phyloP scores from a whole-genome alignment of 2,113 vertebrate genomes.

The Lanius collurio region DNA sequence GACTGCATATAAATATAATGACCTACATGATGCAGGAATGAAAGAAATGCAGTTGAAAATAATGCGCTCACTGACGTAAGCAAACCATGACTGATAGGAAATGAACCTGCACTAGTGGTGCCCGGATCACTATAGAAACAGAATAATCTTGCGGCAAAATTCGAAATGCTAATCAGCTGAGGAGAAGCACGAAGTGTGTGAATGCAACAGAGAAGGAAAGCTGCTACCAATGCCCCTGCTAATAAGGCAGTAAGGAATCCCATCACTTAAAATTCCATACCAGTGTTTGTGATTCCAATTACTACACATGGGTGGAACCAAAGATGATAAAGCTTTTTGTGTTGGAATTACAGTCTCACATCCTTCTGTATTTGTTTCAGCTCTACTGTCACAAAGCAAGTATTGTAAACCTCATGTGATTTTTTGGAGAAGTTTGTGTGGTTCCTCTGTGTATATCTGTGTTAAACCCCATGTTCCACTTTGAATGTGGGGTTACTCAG shows the following conservation, averaged over 20 bases:
- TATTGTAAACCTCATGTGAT: not conserved
- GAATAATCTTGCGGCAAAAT: not conserved
- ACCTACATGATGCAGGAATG: slow-evolving; percentile 7
- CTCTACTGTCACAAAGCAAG: slow-evolving; percentile 23
- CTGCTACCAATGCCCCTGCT: not conserved
- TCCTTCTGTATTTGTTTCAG: not conserved
- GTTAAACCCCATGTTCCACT: not conserved
- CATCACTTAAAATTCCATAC: not conserved
- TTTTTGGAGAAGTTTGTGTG: not conserved
- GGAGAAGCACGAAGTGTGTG: not conserved
- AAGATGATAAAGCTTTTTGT: not conserved
- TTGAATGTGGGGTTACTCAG: not conserved
- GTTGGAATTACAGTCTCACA: slow-evolving; percentile 30
- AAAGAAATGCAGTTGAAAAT: slow-evolving; percentile 6
- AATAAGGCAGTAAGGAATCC: not conserved
- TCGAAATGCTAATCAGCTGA: not conserved
- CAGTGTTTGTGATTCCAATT: not conserved
- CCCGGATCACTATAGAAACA: slow-evolving; percentile 30
- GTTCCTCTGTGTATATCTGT: not conserved
- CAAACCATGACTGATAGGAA: slow-evolving; percentile 39
- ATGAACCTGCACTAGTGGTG: not conserved
- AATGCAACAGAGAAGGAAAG: not conserved
- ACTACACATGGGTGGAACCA: not conserved
- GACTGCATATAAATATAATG: slow-evolving; percentile 21
- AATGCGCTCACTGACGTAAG: not conserved